Base-by-base conservation (phyloP, 2,888 invertebrate genomes). In the Lacanobia oleracea region DNA sequence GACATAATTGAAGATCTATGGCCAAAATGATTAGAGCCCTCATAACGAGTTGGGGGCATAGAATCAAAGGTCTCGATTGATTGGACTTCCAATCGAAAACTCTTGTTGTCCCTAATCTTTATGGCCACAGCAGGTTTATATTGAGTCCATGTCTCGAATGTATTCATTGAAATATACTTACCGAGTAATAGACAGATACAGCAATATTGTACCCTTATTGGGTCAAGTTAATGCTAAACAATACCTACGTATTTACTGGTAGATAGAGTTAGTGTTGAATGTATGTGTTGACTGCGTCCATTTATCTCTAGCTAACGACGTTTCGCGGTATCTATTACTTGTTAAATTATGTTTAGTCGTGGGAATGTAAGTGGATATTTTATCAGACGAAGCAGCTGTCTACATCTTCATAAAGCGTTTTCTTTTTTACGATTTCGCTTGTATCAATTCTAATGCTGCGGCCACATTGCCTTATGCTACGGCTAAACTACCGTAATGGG, bases 1-100 rank as follows among this genome's bases (percentile, higher is more conserved):
- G 84, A 79, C 67, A 72, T 87, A 74, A 89, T 89, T 87, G 85
- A 83, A 85, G 81, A 85, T 79, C 72, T 85, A 75, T 82, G 79
- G 71, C 80, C 85, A 76, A 75, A 67, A 83, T 62, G 57, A 76
- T 75, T 75, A 78, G 83, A 84, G 78, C 85, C 80, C 75, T 66
- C 65, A 71, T 83, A 73, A 78, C 78, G 43, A 82, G 78, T 70
- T 71, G 70, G 78, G 61, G 66, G 73, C 71, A 82, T 72, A 73
- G 77, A 75, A 72, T 54, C 64, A 72, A 76, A 83, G 81, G 72
- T 84, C 85, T 82, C 53, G 48, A 73, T 76, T 81, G 69, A 87
- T 85, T 82, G 83, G 83, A 76, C 73, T 68, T 68, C 16, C 53
- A 54, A 56, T 74, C 62, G 65, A 81, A 76, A 75, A 72, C 73